Percentiles rank a stretch among this genome's conserved stretches.
phyloP scores from a whole-genome alignment of 2,113 vertebrate species.

The Pongo pygmaeus region DNA sequence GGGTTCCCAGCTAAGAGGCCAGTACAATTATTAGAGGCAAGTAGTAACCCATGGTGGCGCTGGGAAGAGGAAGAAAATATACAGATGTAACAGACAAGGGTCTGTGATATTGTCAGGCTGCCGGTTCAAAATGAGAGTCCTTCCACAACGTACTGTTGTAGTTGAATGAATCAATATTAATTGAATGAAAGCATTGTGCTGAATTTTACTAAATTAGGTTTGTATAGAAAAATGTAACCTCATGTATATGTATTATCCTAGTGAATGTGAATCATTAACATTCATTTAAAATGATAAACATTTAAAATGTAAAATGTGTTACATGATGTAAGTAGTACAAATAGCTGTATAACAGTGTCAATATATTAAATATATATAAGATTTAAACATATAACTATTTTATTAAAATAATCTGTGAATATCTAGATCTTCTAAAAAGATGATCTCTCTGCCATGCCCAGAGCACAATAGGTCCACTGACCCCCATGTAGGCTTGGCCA shows the following conservation, averaged over 20 bases:
- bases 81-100: neutral
- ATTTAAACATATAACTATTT: neutral
- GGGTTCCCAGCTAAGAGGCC: no score
- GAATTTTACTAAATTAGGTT: neutral
- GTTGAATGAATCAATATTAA: neutral
- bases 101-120: neutral
- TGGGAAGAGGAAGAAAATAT: neutral
- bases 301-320: neutral
- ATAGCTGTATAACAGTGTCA: neutral
- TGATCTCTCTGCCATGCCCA: neutral
- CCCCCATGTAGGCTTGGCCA: neutral
- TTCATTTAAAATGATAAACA: neutral
- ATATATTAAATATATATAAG: neutral
- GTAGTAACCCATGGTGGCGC: accelerated
- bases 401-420: neutral
- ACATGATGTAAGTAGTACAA: neutral
- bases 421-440: accelerated
- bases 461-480: accelerated
- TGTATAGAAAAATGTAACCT: neutral
- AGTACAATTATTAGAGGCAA: neutral
- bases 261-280: neutral
- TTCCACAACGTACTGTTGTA: neutral
- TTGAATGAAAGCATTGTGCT: neutral
- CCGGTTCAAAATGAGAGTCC: neutral
- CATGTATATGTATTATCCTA: neutral